Evolutionary conservation across 2,888 invertebrate species (phyloP), one percentile per base, ranked within the genome.

Genomic region (Nycteola revayana): DNA sequence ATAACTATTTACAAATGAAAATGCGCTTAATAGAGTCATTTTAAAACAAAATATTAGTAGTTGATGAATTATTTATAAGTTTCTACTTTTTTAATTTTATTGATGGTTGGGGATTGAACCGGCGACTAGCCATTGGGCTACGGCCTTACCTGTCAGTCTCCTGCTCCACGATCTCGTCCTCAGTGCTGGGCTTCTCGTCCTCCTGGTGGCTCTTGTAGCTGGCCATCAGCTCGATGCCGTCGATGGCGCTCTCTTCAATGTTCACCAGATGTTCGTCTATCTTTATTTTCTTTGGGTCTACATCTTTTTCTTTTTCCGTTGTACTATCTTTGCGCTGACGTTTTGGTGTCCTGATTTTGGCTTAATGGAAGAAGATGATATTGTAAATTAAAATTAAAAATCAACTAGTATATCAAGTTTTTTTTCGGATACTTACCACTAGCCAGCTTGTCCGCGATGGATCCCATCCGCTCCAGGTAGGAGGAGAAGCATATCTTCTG

Each of bases 401-500:
- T n/a, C n/a, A n/a, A n/a, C n/a, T n/a, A n/a, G n/a, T n/a, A n/a
- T n/a, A n/a, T n/a, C n/a, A n/a, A n/a, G n/a, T n/a, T n/a, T n/a
- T n/a, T n/a, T n/a, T n/a, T 18, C 18, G 3, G 26, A 8, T 42
- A 43, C 57, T 60, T 30, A 60, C 65, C 45, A 1, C 54, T 53
- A 6, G 53, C 53, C 20, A 69, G 69, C 14, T 77, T 75, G 28
- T 65, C 49, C 6, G 61, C 39, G 40, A 68, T 63, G 6, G 68
- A 53, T 1, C 93, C 92, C 61, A 94, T 89, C 21, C 95, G 88
- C 64, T 93, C 93, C 53, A 95, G 92, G 55, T 95, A 95, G 0
- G 94, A 93, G 32, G 92, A 91, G 53, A 96, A 90, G 69, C 94
- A 94, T 9, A 96, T 93, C 60, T 93, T 94, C 60, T 94, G 92